These are phyloP conservation scores for Leucophenga montana DNA, from an alignment of 2,888 invertebrate genomes.

Conservation along the genomic window DNA sequence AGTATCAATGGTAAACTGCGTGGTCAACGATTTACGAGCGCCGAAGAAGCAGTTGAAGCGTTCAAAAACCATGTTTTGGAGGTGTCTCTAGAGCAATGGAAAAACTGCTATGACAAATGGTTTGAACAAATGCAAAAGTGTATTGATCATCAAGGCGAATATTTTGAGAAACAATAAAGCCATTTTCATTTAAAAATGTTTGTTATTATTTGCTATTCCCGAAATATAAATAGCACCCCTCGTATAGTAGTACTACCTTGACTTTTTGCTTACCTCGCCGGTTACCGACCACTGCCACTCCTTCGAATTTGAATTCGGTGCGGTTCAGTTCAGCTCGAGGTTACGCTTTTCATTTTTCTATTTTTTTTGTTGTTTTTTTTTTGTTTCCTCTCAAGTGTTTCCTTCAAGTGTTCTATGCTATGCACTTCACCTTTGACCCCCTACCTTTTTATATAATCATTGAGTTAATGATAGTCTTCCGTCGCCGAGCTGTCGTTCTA, in stretches of 20 bases:
- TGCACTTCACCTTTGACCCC: not conserved
- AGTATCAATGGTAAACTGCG: too few relatives aligned
- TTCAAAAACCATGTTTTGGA: too few relatives aligned
- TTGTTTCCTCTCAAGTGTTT: not conserved
- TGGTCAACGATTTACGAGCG: too few relatives aligned
- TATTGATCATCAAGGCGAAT: too few relatives aligned
- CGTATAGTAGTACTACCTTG: constrained; percentile 1
- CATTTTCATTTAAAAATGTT: too few relatives aligned
- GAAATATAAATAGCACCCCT: not conserved
- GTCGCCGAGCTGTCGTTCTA: not conserved
- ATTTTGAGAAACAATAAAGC: too few relatives aligned
- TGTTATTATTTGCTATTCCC: too few relatives aligned
- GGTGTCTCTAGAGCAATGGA: too few relatives aligned
- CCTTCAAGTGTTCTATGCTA: constrained; percentile 1
- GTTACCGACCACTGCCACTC: not conserved
- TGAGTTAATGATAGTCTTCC: constrained; percentile 20
- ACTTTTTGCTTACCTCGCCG: not conserved
- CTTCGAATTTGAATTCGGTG: constrained; percentile 16
- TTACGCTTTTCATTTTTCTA: not conserved
- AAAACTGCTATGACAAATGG: too few relatives aligned
- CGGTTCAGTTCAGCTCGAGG: not conserved
- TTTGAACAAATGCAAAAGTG: too few relatives aligned
- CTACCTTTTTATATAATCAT: not conserved
- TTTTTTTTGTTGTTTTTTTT: not conserved
- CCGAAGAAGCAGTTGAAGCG: too few relatives aligned